phyloP scores from a whole-genome alignment of 2,797 vertebrate genomes.

The Melanotaenia maccullochi region DNA sequence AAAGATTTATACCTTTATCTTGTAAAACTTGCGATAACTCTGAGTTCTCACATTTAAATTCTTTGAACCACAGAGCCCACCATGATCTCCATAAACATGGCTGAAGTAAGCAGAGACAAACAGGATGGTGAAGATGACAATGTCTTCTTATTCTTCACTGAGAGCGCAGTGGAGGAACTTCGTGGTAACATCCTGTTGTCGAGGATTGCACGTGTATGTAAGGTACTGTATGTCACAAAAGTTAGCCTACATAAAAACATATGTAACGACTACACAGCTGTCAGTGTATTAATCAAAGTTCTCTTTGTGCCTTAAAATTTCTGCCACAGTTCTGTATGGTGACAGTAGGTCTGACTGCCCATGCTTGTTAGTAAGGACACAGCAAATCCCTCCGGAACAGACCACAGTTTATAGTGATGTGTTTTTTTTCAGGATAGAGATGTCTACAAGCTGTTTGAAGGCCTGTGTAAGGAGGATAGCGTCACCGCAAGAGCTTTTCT shows the following conservation, averaged over 20 bases:
- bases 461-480: too few species aligned
- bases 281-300: not conserved
- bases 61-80: conserved; percentile 36
- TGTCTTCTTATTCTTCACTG: conserved; percentile 44
- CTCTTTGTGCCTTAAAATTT: too few species aligned
- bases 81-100: conserved; percentile 36
- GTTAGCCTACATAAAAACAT: not conserved
- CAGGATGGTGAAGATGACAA: conserved; percentile 9
- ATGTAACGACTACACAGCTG: not conserved
- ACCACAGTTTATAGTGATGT: too few species aligned
- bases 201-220: conserved; percentile 46
- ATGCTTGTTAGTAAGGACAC: too few species aligned
- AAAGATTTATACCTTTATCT: not conserved
- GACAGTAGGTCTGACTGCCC: too few species aligned
- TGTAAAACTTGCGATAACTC: not conserved
- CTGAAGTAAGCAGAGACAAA: conserved; percentile 5
- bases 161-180: conserved; percentile 33
- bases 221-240: conserved; percentile 9
- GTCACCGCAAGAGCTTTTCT: too few species aligned
- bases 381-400: too few species aligned
- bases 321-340: too few species aligned
- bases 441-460: too few species aligned
- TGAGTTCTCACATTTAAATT: not conserved
- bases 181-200: conserved; percentile 21
- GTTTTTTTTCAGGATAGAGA: too few species aligned